phyloP scores from a whole-genome alignment of 2,113 vertebrate genomes.

The Merops nubicus region DNA sequence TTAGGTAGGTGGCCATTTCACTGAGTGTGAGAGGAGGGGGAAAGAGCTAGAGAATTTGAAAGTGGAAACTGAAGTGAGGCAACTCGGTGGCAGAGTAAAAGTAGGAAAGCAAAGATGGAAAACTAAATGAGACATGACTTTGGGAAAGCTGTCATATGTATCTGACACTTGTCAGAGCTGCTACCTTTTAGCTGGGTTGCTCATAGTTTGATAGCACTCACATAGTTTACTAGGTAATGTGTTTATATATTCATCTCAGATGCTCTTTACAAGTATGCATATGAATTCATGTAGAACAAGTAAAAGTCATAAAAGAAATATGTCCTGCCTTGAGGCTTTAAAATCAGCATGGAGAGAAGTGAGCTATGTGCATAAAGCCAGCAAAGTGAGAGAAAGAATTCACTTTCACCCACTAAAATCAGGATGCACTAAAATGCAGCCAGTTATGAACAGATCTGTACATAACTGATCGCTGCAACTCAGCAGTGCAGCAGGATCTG shows the following conservation, averaged over 20 bases:
- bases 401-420: background rate
- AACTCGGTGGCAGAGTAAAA: background rate
- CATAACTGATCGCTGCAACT: background rate
- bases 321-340: background rate
- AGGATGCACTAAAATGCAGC: background rate
- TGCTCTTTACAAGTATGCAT: background rate
- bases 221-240: background rate
- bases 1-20: background rate
- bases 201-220: background rate
- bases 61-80: background rate
- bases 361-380: background rate
- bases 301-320: slow-evolving; percentile 1
- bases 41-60: background rate
- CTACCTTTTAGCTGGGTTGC: background rate
- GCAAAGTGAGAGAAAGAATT: background rate
- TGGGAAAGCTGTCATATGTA: background rate
- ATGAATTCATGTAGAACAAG: background rate
- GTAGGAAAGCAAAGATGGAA: background rate
- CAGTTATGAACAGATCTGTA: background rate
- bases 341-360: background rate
- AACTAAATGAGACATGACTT: background rate
- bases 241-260: background rate
- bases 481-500: background rate
- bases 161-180: background rate
- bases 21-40: background rate